A percentile compares a stretch with the other conserved stretches of the same genome.
phyloP scores from a whole-genome alignment of 1,140 invertebrate genomes.

The Branchinecta lindahli region DNA sequence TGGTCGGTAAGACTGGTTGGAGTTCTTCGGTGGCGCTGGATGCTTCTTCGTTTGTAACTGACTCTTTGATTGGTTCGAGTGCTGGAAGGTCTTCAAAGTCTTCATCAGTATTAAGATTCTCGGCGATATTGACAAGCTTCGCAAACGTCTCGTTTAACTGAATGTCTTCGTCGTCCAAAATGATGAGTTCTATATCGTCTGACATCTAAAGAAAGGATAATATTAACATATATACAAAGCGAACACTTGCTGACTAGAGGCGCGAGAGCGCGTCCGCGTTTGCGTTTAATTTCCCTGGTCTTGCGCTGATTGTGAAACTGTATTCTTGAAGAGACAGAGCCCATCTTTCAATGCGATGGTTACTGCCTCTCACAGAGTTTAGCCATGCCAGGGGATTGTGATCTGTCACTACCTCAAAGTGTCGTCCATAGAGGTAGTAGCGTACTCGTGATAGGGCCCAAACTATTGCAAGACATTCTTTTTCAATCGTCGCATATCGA shows the following conservation, averaged over 20 bases:
- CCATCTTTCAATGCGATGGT: neutral
- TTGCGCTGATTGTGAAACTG: constrained; percentile 2
- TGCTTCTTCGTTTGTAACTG: neutral
- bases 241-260: neutral
- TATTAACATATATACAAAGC: constrained; percentile 5
- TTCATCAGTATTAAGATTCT: constrained; percentile 12
- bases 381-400: neutral
- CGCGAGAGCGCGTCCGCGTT: neutral
- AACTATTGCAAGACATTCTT: too few relatives aligned
- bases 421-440: neutral
- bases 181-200: constrained; percentile 7
- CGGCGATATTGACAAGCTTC: neutral
- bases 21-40: neutral
- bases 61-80: neutral
- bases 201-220: neutral
- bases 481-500: too few relatives aligned
- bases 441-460: too few relatives aligned
- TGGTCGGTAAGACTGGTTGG: neutral
- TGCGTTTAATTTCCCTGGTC: constrained; percentile 3
- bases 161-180: neutral
- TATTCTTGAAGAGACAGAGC: neutral
- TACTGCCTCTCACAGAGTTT: neutral
- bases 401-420: neutral
- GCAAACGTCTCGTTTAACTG: neutral
- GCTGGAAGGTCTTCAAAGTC: neutral